Evolutionary conservation across 2,888 invertebrate genomes (phyloP).

Genomic region (Habrosyne pyritoides): DNA sequence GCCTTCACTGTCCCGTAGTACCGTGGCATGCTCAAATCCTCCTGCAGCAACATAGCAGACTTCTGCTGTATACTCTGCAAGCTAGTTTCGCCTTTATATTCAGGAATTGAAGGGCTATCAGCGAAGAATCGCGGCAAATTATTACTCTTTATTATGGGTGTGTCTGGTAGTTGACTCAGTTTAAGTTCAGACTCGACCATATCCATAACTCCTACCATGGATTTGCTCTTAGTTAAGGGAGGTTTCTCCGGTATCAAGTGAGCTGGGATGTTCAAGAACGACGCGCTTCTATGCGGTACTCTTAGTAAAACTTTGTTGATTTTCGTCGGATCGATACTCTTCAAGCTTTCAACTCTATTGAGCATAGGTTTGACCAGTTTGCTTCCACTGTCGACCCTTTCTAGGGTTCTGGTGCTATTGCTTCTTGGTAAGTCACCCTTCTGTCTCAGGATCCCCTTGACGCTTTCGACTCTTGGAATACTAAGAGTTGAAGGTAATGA

Average conservation of each 20-base stretch:
- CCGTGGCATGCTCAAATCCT: conserved; percentile 86
- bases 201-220: conserved; percentile 67
- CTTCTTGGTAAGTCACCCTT: conserved; percentile 62
- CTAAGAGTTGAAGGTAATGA: conserved; percentile 61
- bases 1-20: conserved; percentile 77
- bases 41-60: conserved; percentile 74
- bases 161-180: conserved; percentile 72
- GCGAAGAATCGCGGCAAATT: conserved; percentile 77
- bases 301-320: conserved; percentile 71
- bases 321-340: conserved; percentile 69
- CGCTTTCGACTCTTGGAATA: conserved; percentile 71
- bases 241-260: conserved; percentile 71
- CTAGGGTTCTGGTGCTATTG: conserved; percentile 66
- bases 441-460: conserved; percentile 68
- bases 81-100: conserved; percentile 73
- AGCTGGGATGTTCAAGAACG: conserved; percentile 75
- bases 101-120: conserved; percentile 64
- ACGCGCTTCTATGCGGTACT: conserved; percentile 77
- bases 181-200: conserved; percentile 57
- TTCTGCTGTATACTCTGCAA: conserved; percentile 80
- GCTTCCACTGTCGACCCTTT: conserved; percentile 60
- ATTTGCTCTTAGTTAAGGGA: conserved; percentile 70
- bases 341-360: conserved; percentile 74
- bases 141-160: conserved; percentile 75
- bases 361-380: conserved; percentile 56